Evolutionary conservation across 2,888 invertebrate species (phyloP), one percentile per base, ranked within the genome.

Genomic region (Lapara coniferarum): DNA sequence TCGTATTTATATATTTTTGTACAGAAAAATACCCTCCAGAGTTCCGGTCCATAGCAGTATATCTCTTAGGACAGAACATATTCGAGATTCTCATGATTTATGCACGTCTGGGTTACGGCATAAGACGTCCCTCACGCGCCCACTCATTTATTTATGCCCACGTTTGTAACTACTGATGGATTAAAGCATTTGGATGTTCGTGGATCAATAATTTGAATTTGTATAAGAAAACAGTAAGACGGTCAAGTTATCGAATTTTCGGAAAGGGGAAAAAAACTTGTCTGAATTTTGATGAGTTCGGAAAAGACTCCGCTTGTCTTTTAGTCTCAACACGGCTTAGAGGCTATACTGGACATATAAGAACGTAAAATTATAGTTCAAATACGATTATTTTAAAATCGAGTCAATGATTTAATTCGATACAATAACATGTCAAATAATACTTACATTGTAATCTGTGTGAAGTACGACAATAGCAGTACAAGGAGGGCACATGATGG

Each of bases 361-460:
- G 5, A 37, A 37, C 37, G 25, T 25, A 37, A 37, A 5, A 37
- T 37, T 37, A 37, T 37, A 37, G 37, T 37, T 37, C 1, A 37
- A 37, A 37, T 25, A 25, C 25, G 25, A 25, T 25, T 25, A 25
- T 25, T 25, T 25, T 2, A 25, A 25, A 25, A 25, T 25, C 25
- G 25, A 25, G 25, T 25, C 25, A 46, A 46, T 46, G 46, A 10
- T 46, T 46, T 46, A 51, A 12, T 5, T 51, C 0, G 25, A 52
- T 66, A 68, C 12, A 53, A 30, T 19, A 58, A 30, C 2, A 52
- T 52, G 19, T 55, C n/a, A 13, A 46, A 49, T 37, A 8, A n/a
- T 79, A 94, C 95, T 94, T 85, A 95, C 95, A 92, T 86, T 83
- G 91, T 84, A 74, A 90, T 84, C 76, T 92, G 90, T 75, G 89